Base-by-base conservation (phyloP, 2,888 invertebrate genomes). In the Nomada fabriciana region DNA sequence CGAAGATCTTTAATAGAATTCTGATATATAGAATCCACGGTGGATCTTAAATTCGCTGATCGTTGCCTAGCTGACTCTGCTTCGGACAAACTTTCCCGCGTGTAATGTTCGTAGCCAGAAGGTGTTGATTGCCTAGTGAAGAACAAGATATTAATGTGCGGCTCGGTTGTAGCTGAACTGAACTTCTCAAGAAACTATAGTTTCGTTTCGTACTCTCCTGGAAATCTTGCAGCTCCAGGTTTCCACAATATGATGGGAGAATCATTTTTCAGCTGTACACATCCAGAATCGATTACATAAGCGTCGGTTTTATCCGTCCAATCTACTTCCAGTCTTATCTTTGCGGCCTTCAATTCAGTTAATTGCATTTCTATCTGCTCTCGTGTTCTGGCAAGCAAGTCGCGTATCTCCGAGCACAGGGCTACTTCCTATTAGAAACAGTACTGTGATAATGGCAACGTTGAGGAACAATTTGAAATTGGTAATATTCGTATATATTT, bases 251-350 rank as follows among this genome's bases (percentile, higher is more conserved):
- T 95, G 25, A 95, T 96, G 64, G 94, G 95, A 0, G 97, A 97
- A 90, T 95, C 95, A 67, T 97, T 96, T 80, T 95, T 96, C 9
- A 98, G 94, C 13, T 96, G 95, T 59, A 96, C 94, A 92, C 97
- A 97, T 0, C 94, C 94, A 0, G 96, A 94, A 89, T 98, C 98
- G 4, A 97, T 96, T 86, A 96, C 96, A 90, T 97, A 96, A 0
- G 98, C 96, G 91, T 97, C 96, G 77, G 95, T 95, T 94, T 98
- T 98, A 91, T 98, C 98, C 89, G 98, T 98, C 98, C 98, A 98
- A 92, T 98, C 98, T 90, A 96, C 97, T 94, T 98, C 98, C 78
- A 98, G 95, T 60, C 96, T 95, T 86, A 97, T 96, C 92, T 98
- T 98, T 0, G 97, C 96, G 20, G 97, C 96, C 90, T 97, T 97